phyloP scores from a whole-genome alignment of 2,797 vertebrate genomes.

The Coluber constrictor region DNA sequence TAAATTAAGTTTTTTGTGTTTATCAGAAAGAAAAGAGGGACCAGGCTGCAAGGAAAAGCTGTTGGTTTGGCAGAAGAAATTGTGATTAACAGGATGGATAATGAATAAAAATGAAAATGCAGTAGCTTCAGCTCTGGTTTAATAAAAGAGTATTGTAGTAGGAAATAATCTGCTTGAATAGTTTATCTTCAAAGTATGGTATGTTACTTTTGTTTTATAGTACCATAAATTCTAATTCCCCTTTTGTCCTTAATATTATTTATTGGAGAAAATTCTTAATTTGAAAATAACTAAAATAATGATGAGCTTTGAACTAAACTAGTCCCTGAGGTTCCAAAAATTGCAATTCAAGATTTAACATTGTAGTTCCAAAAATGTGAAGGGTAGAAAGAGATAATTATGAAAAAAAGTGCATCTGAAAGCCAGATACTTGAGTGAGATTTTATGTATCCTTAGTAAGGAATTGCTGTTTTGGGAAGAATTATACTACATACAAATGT shows the following conservation, averaged over 20 bases:
- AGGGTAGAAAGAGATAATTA: background rate
- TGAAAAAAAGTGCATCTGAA: background rate
- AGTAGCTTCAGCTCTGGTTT: background rate
- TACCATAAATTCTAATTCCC: background rate
- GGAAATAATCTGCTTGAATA: background rate
- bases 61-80: no score
- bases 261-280: no score
- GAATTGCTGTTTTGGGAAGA: background rate
- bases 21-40: background rate
- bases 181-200: background rate
- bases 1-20: background rate
- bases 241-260: background rate
- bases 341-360: background rate
- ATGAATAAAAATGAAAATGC: background rate
- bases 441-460: background rate
- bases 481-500: background rate
- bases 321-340: background rate
- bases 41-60: no score
- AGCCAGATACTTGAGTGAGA: background rate
- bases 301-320: background rate
- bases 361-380: background rate
- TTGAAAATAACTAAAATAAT: background rate
- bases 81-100: background rate
- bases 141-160: background rate
- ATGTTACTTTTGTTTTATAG: background rate